Conservation (phyloP, 1,140 invertebrate species). For the Sitobion miscanthi region DNA sequence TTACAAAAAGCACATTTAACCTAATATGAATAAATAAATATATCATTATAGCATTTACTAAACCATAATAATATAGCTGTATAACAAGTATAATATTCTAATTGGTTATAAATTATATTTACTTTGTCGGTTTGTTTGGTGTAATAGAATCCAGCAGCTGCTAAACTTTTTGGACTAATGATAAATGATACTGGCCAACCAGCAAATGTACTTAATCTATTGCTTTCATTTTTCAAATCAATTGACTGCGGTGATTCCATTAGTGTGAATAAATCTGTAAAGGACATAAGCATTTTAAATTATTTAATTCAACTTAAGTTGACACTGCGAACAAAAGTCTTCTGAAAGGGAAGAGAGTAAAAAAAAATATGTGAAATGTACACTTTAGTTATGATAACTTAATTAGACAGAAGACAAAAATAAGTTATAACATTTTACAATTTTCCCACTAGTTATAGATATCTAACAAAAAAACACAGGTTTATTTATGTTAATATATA, state of each 20-base stretch:
- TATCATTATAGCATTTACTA: not conserved
- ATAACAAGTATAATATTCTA: not conserved
- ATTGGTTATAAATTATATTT: not conserved
- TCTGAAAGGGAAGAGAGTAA: too few species aligned
- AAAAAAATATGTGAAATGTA: too few species aligned
- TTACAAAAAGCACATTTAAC: conserved; percentile 86
- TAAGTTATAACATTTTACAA: too few species aligned
- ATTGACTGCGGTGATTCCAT: conserved; percentile 11
- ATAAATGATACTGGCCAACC: conserved; percentile 75
- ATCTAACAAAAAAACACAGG: not conserved
- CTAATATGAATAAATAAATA: conserved; percentile 61
- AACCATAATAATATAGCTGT: not conserved
- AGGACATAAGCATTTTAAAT: not conserved
- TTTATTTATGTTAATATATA: not conserved
- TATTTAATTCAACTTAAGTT: not conserved
- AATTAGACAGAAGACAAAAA: too few species aligned
- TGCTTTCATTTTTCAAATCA: conserved; percentile 73
- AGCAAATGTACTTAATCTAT: conserved; percentile 72
- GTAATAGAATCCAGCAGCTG: conserved; percentile 83
- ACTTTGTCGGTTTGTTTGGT: conserved; percentile 72
- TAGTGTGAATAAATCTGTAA: not conserved
- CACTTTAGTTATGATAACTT: too few species aligned
- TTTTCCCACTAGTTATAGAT: not conserved
- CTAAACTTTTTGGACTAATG: conserved; percentile 72
- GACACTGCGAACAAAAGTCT: not conserved